Percentiles rank a stretch among this genome's conserved stretches.
Conservation (phyloP, 2,113 vertebrate genomes). For the Buteo buteo region DNA sequence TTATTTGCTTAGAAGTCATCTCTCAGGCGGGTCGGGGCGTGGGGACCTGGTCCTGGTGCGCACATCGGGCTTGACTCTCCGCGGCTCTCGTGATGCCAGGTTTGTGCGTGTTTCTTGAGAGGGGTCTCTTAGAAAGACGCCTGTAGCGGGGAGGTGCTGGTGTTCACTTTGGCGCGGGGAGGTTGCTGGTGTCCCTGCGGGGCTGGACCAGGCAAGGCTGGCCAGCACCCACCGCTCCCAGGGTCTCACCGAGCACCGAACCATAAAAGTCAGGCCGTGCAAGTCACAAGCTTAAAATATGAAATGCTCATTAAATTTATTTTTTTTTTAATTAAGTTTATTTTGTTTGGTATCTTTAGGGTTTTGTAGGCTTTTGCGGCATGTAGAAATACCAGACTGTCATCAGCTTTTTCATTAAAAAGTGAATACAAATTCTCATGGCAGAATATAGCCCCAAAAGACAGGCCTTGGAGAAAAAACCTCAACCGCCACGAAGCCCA, state of each 20-base stretch:
- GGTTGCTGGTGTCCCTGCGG: not conserved
- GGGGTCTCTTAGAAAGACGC: not conserved
- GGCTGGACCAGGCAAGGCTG: not conserved
- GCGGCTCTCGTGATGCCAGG: not conserved
- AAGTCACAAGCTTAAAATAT: not conserved
- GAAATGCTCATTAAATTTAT: not conserved
- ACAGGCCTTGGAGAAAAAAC: not conserved
- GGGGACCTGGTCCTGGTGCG: not conserved
- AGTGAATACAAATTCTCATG: not conserved
- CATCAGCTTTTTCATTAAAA: not conserved
- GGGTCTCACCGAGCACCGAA: not conserved
- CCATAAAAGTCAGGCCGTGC: fast-evolving
- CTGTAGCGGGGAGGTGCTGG: not conserved
- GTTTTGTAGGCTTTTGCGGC: not conserved
- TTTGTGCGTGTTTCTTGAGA: not conserved
- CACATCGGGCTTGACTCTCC: fast-evolving
- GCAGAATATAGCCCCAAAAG: not conserved
- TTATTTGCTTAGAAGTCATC: not conserved
- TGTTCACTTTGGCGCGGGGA: not conserved
- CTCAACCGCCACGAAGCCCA: not conserved
- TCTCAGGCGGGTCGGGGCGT: fast-evolving
- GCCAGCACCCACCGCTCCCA: not conserved
- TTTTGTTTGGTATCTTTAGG: not conserved
- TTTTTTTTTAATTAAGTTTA: too few relatives aligned
- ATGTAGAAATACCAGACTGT: not conserved